Evolutionary conservation across 2,797 vertebrate species (phyloP).

Genomic region (Hydrocynus forskahlii): DNA sequence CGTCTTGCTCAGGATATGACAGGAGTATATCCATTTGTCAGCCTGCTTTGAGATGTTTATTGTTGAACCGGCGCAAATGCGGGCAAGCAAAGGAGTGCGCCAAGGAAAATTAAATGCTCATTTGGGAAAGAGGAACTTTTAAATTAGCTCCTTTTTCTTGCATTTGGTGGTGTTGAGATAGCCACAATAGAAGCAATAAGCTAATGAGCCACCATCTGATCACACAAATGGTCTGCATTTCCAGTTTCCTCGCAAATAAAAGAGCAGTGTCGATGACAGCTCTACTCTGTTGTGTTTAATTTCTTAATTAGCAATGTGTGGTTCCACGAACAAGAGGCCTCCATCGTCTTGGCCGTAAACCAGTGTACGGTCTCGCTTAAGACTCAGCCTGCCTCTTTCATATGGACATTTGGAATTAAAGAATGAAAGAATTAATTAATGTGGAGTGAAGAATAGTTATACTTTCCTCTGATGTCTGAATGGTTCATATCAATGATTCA

Average conservation of each 20-base stretch:
- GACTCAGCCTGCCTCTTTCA: background rate
- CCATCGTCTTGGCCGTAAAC: background rate
- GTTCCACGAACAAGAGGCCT: background rate
- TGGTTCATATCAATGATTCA: background rate
- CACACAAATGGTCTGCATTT: background rate
- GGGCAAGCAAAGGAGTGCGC: background rate
- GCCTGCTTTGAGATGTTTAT: background rate
- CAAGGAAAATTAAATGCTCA: background rate
- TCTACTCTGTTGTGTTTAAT: slow-evolving; percentile 9
- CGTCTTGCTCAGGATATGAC: slow-evolving; percentile 26
- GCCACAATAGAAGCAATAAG: slow-evolving; percentile 1
- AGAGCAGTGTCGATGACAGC: background rate
- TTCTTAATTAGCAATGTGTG: slow-evolving; percentile 11
- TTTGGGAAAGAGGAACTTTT: slow-evolving; percentile 5
- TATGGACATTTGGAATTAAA: background rate
- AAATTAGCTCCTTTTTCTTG: background rate
- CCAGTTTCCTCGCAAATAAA: slow-evolving; percentile 8
- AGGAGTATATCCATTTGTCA: slow-evolving; percentile 34
- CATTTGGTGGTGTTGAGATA: background rate
- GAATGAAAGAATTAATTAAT: background rate
- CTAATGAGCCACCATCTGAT: background rate
- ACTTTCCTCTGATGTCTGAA: background rate
- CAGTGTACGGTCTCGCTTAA: background rate
- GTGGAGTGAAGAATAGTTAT: background rate
- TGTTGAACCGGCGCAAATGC: background rate